These are phyloP conservation scores for Drosophila nebulosa DNA, from an alignment of 1,140 invertebrate species.

Conservation along the genomic window DNA sequence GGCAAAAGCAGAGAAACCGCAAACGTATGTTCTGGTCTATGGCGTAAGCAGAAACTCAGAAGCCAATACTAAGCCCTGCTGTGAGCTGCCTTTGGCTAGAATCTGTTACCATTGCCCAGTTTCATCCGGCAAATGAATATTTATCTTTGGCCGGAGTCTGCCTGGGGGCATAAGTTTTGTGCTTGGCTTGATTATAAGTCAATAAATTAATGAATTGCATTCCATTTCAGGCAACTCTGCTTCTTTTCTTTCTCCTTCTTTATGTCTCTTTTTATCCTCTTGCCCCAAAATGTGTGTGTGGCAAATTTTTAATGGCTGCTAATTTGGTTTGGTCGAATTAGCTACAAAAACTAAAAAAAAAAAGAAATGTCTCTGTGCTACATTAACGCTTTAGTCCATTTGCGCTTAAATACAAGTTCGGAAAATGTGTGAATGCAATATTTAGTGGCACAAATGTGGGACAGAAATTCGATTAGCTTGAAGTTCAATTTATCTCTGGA, in stretches of 20 bases:
- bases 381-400: not conserved
- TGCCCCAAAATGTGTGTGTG: slow-evolving; percentile 12
- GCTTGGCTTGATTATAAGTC: slow-evolving; percentile 63
- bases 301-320: slow-evolving; percentile 47
- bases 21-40: slow-evolving; percentile 51
- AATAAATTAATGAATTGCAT: slow-evolving; percentile 75
- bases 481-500: not conserved
- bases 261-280: slow-evolving; percentile 13
- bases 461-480: not conserved
- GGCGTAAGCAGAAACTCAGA: slow-evolving; percentile 21
- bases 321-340: slow-evolving; percentile 6
- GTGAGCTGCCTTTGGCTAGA: slow-evolving; percentile 1
- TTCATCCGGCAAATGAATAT: slow-evolving; percentile 58
- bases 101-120: slow-evolving; percentile 27
- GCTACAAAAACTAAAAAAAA: not conserved
- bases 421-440: not conserved
- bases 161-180: slow-evolving; percentile 40
- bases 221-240: not conserved
- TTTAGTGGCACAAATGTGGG: not conserved
- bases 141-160: slow-evolving; percentile 37
- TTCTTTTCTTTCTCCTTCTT: not conserved
- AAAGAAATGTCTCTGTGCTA: not conserved
- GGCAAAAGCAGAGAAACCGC: not conserved
- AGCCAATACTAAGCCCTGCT: slow-evolving; percentile 26
- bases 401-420: not conserved